Evolutionary conservation across 2,113 vertebrate genomes (phyloP).

Genomic region (Nipponia nippon): DNA sequence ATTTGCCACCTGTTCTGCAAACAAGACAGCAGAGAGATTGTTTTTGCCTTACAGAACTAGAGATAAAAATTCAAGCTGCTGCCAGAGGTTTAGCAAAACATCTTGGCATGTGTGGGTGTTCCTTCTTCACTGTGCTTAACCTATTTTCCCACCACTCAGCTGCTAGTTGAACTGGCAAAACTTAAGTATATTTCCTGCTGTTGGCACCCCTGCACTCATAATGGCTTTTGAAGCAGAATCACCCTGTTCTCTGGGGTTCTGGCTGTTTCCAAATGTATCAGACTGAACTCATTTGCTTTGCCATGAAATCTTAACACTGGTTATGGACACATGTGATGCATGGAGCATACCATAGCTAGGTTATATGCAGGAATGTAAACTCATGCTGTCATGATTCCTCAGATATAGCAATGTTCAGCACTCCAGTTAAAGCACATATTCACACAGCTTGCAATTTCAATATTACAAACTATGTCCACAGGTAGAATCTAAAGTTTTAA

Average conservation of each 20-base stretch:
- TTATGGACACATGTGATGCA: fast-evolving
- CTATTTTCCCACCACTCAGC: background rate
- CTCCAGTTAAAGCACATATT: background rate
- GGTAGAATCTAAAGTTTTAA: background rate
- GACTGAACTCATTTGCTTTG: background rate
- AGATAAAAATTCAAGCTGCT: background rate
- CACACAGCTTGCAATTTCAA: background rate
- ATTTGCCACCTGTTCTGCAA: background rate
- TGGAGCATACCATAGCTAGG: background rate
- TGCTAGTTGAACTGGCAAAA: background rate
- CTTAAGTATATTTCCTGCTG: background rate
- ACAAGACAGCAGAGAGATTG: background rate
- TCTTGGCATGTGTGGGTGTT: background rate
- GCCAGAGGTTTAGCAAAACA: background rate
- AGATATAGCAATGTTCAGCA: background rate
- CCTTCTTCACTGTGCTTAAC: background rate
- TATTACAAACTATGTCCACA: background rate
- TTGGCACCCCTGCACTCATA: background rate
- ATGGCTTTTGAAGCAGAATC: background rate
- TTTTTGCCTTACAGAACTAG: background rate
- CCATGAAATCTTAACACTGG: background rate
- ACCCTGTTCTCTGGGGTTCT: background rate
- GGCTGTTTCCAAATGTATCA: background rate
- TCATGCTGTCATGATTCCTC: background rate
- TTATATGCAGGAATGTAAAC: background rate